Evolutionary conservation across 1,140 invertebrate genomes (phyloP), one percentile per base, ranked within the genome.

Genomic region (Drosophila sulfurigaster): DNA sequence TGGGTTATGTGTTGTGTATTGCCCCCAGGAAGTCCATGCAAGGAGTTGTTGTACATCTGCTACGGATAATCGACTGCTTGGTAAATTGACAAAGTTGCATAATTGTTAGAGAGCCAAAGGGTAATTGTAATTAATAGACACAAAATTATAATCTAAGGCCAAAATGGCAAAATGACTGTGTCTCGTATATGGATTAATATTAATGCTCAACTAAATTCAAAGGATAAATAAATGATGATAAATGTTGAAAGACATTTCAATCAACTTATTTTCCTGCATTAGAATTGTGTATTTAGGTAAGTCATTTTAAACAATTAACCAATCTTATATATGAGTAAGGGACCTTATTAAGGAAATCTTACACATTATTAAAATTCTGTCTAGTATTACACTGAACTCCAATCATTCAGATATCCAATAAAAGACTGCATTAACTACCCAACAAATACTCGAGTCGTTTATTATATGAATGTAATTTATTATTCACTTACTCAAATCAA

Each of bases 61-160:
- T 35, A 3, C n/a, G 4, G 25, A 13, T 51, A 38, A 52, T 52
- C 51, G 51, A 52, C 28, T 54, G 51, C 11, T 41, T 59, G 54
- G 28, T 57, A 66, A 69, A 69, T 63, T 78, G 65, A 64, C 70
- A 78, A 80, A 69, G 65, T 75, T 66, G 63, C 62, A 65, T 71
- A 75, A 81, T 79, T 75, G 67, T 28, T 56, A 7, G 15, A 38
- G 16, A 49, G 25, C 72, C 62, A n/a, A 13, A 68, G 77, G 77
- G 64, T 81, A 79, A 75, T 71, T 72, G 58, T 67, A 81, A 81
- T 81, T 75, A 72, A 76, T 75, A 79, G 68, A 69, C 64, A 67
- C 30, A 54, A 64, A 75, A 79, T 81, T 72, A 76, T 77, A 73
- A 68, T 73, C 74, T 68, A 28, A 63, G 52, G 57, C 59, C 13